Percentiles rank a stretch among this genome's conserved stretches.
phyloP scores from a whole-genome alignment of 2,888 invertebrate genomes.

The Cryptocheilus praepositus region DNA sequence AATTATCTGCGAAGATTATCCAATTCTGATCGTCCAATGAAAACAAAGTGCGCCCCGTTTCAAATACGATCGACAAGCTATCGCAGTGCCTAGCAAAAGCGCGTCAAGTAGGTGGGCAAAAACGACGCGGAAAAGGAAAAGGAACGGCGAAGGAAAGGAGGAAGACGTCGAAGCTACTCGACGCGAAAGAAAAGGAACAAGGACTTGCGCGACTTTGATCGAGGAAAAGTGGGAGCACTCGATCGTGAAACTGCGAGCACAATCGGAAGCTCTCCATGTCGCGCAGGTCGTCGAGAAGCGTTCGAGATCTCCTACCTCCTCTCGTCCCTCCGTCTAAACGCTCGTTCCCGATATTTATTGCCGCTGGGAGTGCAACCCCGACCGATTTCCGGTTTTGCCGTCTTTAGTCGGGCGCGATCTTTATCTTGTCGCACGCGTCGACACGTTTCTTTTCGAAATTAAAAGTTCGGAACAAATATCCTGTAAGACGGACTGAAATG shows the following conservation, averaged over 20 bases:
- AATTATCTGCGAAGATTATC: slow-evolving; percentile 1
- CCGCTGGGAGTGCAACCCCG: too few species aligned
- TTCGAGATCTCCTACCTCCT: slow-evolving; percentile 24
- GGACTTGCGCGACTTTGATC: slow-evolving; percentile 62
- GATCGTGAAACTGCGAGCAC: slow-evolving; percentile 66
- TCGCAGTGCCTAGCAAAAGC: not conserved
- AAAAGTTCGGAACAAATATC: too few species aligned
- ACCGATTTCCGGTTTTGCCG: too few species aligned
- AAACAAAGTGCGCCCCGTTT: not conserved
- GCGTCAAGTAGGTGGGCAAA: slow-evolving; percentile 1
- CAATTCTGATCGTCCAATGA: not conserved
- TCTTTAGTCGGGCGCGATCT: slow-evolving; percentile 22
- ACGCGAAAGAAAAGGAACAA: slow-evolving; percentile 26
- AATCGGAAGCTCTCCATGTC: slow-evolving; percentile 69
- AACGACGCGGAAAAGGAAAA: slow-evolving; percentile 29
- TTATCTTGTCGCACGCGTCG: not conserved
- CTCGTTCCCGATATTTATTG: too few species aligned
- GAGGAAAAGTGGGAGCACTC: slow-evolving; percentile 63
- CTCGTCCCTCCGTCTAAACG: slow-evolving; percentile 21
- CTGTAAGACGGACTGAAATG: too few species aligned
- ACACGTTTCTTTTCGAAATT: too few species aligned
- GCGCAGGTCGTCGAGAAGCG: slow-evolving; percentile 40
- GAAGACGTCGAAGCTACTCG: slow-evolving; percentile 17
- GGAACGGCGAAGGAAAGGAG: slow-evolving; percentile 31
- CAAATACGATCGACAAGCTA: not conserved